Percentiles rank a stretch among this genome's conserved stretches.
phyloP scores from a whole-genome alignment of 2,113 vertebrate species.

The Heterotilapia buettikoferi region DNA sequence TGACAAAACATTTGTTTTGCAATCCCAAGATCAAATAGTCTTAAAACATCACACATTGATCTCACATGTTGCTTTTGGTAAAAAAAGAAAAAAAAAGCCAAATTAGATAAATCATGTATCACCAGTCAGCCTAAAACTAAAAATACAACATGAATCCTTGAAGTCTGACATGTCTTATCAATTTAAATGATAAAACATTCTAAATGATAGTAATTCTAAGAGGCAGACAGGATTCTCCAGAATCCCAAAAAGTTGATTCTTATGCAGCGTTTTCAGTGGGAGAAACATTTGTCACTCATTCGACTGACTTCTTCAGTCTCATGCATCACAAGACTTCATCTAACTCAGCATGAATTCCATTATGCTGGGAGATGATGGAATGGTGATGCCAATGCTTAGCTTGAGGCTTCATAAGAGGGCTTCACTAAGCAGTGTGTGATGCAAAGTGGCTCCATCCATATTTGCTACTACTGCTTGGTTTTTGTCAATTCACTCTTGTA shows the following conservation, averaged over 20 bases:
- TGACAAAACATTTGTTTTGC: not conserved
- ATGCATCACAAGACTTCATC: not conserved
- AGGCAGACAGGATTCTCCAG: not conserved
- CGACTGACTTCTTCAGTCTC: not conserved
- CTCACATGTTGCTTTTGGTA: not conserved
- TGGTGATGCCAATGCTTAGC: not conserved
- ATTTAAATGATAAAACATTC: not conserved
- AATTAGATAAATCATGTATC: not conserved
- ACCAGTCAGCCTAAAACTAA: not conserved
- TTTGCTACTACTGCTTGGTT: not conserved
- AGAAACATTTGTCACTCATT: not conserved
- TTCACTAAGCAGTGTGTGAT: not conserved
- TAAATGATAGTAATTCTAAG: not conserved
- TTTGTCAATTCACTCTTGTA: not conserved
- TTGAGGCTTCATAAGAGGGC: not conserved
- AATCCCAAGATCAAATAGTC: not conserved
- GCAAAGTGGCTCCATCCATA: not conserved
- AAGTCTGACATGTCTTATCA: not conserved
- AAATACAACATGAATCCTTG: not conserved
- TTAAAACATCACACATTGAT: not conserved
- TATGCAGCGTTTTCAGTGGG: not conserved
- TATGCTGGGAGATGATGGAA: not conserved
- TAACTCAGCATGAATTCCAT: not conserved
- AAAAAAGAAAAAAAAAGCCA: accelerated
- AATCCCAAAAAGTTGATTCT: not conserved